Evolutionary conservation across 2,888 invertebrate species (phyloP).

Genomic region (Stenoptilia bipunctidactyla): DNA sequence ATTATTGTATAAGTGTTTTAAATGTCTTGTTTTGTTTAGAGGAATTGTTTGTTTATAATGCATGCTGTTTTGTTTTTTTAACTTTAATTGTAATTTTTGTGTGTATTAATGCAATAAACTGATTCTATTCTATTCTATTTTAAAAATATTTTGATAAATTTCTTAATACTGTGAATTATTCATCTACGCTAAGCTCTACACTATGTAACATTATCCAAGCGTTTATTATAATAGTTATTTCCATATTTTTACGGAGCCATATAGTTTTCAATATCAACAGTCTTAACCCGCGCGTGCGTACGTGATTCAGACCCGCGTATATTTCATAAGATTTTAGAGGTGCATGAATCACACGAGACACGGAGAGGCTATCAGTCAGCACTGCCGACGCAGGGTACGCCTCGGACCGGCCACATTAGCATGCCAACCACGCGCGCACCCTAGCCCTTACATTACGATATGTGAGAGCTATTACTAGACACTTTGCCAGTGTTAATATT

Average conservation of each 20-base stretch:
- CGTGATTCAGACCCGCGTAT: slow-evolving; percentile 64
- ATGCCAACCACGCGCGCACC: slow-evolving; percentile 54
- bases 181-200: too few relatives aligned
- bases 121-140: too few relatives aligned
- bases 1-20: too few relatives aligned
- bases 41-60: too few relatives aligned
- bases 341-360: slow-evolving; percentile 70
- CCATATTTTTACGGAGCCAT: slow-evolving; percentile 16
- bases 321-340: slow-evolving; percentile 72
- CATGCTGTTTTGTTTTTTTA: too few relatives aligned
- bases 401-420: slow-evolving; percentile 60
- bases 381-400: slow-evolving; percentile 44
- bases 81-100: too few relatives aligned
- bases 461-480: slow-evolving; percentile 72
- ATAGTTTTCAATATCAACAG: slow-evolving; percentile 71
- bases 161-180: too few relatives aligned
- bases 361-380: slow-evolving; percentile 67
- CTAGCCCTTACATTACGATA: slow-evolving; percentile 67
- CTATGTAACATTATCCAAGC: too few relatives aligned
- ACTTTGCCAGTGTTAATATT: slow-evolving; percentile 69
- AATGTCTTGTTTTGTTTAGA: too few relatives aligned
- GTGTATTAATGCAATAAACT: too few relatives aligned
- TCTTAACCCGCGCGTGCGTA: slow-evolving; percentile 59
- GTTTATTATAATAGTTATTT: too few relatives aligned
- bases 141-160: too few relatives aligned